phyloP scores from a whole-genome alignment of 2,797 vertebrate species.

The Myioborus miniatus region DNA sequence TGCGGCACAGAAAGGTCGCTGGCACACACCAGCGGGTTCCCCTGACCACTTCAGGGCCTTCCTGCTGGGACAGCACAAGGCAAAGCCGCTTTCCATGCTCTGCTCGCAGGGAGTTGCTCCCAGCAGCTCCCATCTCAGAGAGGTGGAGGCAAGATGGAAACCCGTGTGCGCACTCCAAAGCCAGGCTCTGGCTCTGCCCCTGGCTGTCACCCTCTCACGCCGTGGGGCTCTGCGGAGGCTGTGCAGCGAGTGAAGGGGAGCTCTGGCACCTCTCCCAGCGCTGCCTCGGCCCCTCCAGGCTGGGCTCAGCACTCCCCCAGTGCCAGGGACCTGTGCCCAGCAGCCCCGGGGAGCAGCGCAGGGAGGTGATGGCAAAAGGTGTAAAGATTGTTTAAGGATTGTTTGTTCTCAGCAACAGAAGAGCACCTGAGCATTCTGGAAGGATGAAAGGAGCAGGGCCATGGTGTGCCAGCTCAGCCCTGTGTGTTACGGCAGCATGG shows the following conservation, averaged over 20 bases:
- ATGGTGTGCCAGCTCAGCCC: accelerated
- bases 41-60: accelerated
- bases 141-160: not conserved
- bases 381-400: accelerated
- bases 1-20: not conserved
- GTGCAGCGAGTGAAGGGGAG: not conserved
- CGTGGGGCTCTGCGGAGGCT: accelerated
- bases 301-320: not conserved
- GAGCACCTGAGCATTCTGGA: not conserved
- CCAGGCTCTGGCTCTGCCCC: accelerated
- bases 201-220: accelerated
- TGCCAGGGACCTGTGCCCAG: not conserved
- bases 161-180: accelerated
- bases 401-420: not conserved
- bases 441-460: not conserved
- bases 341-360: not conserved
- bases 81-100: not conserved
- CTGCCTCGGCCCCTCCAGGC: not conserved
- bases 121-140: not conserved
- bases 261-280: accelerated
- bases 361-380: not conserved
- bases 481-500: not conserved
- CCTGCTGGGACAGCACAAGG: accelerated
- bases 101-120: not conserved
- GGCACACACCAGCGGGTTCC: not conserved